A percentile compares a stretch with the other conserved stretches of the same genome.
phyloP scores from a whole-genome alignment of 2,113 vertebrate genomes.

The Calidris pygmaea region DNA sequence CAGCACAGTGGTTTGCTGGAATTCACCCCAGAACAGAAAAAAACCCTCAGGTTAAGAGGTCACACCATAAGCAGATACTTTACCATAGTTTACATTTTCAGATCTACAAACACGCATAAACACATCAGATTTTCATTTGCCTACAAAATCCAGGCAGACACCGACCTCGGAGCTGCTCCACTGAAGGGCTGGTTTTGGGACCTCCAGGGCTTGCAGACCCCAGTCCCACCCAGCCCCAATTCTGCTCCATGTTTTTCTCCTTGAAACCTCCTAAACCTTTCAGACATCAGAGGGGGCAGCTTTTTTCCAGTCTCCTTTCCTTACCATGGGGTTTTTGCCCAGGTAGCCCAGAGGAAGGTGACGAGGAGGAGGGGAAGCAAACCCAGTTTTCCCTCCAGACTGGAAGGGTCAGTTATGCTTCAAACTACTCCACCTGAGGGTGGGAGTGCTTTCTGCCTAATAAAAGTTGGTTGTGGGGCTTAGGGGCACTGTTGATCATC shows the following conservation, averaged over 20 bases:
- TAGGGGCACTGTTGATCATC: fast-evolving
- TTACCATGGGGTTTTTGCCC: neutral
- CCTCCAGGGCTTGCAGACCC: neutral
- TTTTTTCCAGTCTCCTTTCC: neutral
- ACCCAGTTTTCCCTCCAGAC: neutral
- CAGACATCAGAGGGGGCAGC: neutral
- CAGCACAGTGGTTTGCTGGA: neutral
- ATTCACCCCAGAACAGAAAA: neutral
- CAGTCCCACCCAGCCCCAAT: neutral
- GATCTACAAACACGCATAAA: neutral
- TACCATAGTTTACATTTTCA: neutral
- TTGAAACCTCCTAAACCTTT: neutral
- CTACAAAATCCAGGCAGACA: neutral
- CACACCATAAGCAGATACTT: neutral
- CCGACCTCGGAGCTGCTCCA: fast-evolving
- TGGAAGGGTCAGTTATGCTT: neutral
- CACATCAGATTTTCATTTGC: neutral
- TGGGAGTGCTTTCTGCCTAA: neutral
- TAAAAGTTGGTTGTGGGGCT: neutral
- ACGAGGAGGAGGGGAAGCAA: neutral
- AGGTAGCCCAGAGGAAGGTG: neutral
- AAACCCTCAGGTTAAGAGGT: neutral
- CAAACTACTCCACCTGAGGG: neutral
- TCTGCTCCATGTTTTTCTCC: neutral
- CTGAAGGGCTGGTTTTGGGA: neutral